Evolutionary conservation across 2,888 invertebrate genomes (phyloP), one percentile per base, ranked within the genome.

Genomic region (Onchidella celtica): DNA sequence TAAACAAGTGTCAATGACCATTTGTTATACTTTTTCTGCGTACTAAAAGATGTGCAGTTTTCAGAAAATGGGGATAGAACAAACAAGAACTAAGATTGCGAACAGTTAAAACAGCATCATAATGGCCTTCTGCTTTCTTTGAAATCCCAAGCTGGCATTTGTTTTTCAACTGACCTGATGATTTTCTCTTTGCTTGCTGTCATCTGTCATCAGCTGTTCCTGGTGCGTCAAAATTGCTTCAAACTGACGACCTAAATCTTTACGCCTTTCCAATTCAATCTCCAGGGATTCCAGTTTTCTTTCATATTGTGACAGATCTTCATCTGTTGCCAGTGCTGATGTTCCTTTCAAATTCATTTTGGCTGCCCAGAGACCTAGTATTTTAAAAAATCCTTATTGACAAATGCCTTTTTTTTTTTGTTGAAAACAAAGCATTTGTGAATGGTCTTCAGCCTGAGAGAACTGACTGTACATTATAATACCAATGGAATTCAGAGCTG

Each of bases 341-440:
- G 86, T 88, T 11, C 91, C 90, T 57, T 88, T 86, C 83, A 92
- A 85, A 82, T 91, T 91, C 87, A 92, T 87, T 86, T 92, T 92
- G 83, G 92, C 92, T 2, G 90, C 90, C 92, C 92, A 92, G 66
- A 92, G 87, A 21, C 91, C 90, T 82, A 55, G 2, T 74, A 74
- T 70, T 38, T n/a, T 14, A 47, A 47, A 47, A 14, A n/a, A 24
- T 21, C n/a, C 3, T n/a, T 40, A 40, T 40, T 40, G 4, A 68
- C 14, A 11, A 4, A 70, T 9, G n/a, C n/a, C 32, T 34, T n/a
- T 21, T 70, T 24, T 17, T 11, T 3, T 36, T 27, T 36, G 47
- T 29, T 24, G n/a, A 38, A 57, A 73, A 11, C 34, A 66, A 27
- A 11, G 9, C 24, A 11, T 6, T 63, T 24, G 24, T 63, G 17